phyloP scores from a whole-genome alignment of 2,113 vertebrate species.

The Chloroceryle aenea region DNA sequence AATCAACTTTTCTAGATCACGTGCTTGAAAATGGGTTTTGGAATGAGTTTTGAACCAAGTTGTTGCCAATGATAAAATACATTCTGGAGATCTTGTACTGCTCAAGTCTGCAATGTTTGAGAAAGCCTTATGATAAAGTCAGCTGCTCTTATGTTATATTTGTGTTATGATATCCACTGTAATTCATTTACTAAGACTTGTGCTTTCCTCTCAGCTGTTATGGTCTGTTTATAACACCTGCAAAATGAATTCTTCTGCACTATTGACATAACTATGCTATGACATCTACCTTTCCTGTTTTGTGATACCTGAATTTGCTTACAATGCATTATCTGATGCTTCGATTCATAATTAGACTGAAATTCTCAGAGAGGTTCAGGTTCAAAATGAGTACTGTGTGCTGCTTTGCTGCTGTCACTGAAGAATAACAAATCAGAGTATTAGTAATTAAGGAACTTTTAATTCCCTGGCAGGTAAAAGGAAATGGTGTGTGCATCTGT shows the following conservation, averaged over 20 bases:
- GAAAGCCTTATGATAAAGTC: not conserved
- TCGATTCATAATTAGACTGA: not conserved
- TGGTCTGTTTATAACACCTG: no score
- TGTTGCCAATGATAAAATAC: not conserved
- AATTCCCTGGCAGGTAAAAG: not conserved
- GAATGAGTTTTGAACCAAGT: not conserved
- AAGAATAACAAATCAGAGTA: not conserved
- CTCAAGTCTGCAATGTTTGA: not conserved
- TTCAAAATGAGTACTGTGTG: not conserved
- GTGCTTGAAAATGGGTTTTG: not conserved
- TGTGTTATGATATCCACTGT: not conserved
- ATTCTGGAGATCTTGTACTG: not conserved
- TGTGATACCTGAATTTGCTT: not conserved
- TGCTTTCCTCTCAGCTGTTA: not conserved
- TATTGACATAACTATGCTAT: not conserved
- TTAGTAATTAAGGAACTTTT: not conserved
- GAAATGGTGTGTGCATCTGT: not conserved
- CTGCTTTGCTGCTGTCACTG: not conserved
- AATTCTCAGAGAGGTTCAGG: not conserved
- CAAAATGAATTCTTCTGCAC: not conserved
- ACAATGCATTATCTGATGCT: not conserved
- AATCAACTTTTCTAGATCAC: not conserved
- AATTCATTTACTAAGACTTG: not conserved
- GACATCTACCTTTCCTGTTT: not conserved
- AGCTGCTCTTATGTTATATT: not conserved